Evolutionary conservation across 2,113 vertebrate species (phyloP).

Genomic region (Phainopepla nitens): DNA sequence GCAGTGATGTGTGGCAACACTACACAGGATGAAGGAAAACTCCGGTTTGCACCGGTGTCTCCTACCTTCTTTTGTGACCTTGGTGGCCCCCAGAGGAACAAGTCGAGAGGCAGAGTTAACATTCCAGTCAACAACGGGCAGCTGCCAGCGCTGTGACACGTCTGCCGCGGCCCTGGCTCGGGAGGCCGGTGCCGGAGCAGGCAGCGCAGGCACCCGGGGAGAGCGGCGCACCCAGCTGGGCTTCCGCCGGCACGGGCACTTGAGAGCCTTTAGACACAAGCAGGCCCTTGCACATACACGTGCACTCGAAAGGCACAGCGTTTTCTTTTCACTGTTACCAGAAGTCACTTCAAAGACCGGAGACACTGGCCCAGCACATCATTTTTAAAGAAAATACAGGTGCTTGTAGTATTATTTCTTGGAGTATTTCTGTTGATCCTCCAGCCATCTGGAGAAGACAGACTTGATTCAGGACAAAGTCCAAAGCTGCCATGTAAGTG

Average conservation of each 20-base stretch:
- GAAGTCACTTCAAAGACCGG: background rate
- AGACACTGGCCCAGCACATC: background rate
- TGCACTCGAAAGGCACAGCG: fast-evolving
- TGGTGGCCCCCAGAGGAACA: background rate
- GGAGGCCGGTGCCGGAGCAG: fast-evolving
- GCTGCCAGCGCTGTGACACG: background rate
- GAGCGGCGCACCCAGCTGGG: fast-evolving
- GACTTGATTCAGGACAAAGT: background rate
- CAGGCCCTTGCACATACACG: fast-evolving
- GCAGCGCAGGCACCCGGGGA: background rate
- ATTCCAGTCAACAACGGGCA: fast-evolving
- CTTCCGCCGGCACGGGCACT: background rate
- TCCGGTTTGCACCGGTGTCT: background rate
- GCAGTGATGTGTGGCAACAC: background rate
- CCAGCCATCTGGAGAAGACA: background rate
- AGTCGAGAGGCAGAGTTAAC: background rate
- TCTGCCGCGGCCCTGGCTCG: background rate
- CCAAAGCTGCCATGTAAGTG: background rate
- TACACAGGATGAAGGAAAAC: background rate
- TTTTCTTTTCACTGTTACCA: background rate
- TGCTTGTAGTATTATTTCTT: background rate
- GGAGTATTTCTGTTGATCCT: background rate
- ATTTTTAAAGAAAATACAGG: background rate
- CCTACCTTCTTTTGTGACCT: background rate
- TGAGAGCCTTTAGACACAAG: background rate